These are phyloP conservation scores for Lepidurus couesii DNA, from an alignment of 1,140 invertebrate genomes.

Conservation along the genomic window DNA sequence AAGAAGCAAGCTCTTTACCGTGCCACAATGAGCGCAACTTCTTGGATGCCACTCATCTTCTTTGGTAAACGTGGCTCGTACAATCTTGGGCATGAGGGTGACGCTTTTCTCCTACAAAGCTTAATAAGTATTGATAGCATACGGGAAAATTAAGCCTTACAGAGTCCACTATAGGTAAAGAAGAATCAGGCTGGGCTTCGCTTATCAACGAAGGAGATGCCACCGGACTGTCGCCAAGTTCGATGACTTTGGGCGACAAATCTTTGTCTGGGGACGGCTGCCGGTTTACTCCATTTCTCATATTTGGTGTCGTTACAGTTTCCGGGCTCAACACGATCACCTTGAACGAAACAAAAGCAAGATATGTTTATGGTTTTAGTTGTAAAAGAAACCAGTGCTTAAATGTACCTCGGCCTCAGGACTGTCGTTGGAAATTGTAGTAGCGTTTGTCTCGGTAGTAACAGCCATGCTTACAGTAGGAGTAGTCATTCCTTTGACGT, in stretches of 20 bases:
- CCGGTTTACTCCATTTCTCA: neutral
- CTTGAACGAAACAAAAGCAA: neutral
- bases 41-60: neutral
- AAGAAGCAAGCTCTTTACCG: neutral
- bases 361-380: neutral
- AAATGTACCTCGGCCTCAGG: too few species aligned
- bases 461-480: too few species aligned
- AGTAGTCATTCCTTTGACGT: too few species aligned
- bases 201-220: neutral
- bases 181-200: neutral
- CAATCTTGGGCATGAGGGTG: neutral
- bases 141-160: too few species aligned
- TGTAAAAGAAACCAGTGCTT: too few species aligned
- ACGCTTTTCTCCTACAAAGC: neutral
- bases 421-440: too few species aligned
- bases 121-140: neutral
- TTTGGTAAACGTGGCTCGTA: neutral
- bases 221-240: neutral
- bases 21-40: neutral
- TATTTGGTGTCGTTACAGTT: neutral
- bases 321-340: neutral
- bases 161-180: neutral
- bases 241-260: neutral
- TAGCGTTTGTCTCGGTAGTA: too few species aligned
- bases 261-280: neutral